These are phyloP conservation scores for Ginglymostoma cirratum DNA, from an alignment of 2,113 vertebrate species.

Conservation along the genomic window DNA sequence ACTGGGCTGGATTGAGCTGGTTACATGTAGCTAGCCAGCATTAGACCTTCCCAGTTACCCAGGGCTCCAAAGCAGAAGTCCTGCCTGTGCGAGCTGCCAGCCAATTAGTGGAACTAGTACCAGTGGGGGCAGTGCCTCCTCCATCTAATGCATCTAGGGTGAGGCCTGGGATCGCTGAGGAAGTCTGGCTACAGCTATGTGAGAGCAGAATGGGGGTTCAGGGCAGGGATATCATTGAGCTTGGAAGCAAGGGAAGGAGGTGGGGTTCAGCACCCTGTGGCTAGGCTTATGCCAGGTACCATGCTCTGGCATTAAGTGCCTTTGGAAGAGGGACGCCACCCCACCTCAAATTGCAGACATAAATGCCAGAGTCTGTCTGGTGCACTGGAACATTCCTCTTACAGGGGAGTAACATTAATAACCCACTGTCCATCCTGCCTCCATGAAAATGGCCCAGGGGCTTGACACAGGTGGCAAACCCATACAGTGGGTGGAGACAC, in stretches of 20 bases:
- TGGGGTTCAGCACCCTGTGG: too few relatives aligned
- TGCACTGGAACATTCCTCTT: too few relatives aligned
- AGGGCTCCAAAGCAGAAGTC: not conserved
- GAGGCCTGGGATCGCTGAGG: not conserved
- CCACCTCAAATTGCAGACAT: too few relatives aligned
- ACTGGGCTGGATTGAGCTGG: not conserved
- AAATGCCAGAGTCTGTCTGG: too few relatives aligned
- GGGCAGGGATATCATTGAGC: not conserved
- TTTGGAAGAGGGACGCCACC: too few relatives aligned
- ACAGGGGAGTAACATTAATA: not conserved
- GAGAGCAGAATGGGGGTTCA: too few relatives aligned
- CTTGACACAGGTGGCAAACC: not conserved
- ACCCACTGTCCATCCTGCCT: not conserved
- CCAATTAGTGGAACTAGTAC: not conserved
- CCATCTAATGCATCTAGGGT: not conserved
- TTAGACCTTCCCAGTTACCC: not conserved
- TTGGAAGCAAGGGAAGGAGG: too few relatives aligned
- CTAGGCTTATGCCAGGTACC: too few relatives aligned
- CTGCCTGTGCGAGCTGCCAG: too few relatives aligned
- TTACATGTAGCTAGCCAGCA: not conserved
- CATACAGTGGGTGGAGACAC: not conserved
- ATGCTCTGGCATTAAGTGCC: too few relatives aligned
- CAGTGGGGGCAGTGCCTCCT: not conserved
- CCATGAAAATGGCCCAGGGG: not conserved
- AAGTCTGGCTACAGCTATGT: not conserved